Percentiles rank a stretch among this genome's conserved stretches.
Conservation (phyloP, 2,888 invertebrate species). For the Syritta pipiens region DNA sequence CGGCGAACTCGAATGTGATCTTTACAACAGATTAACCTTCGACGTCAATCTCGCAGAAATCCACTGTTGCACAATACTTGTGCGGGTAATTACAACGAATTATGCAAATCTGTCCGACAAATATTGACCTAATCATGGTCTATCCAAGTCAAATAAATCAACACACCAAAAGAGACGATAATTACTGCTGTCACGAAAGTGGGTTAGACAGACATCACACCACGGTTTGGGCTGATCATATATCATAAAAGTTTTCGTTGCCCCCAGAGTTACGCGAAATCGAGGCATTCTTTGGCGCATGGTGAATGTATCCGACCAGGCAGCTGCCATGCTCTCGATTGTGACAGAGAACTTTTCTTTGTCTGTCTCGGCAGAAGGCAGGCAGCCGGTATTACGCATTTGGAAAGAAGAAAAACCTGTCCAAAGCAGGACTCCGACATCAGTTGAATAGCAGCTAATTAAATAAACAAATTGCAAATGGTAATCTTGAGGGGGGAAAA, state of each 20-base stretch:
- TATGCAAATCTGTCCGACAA: constrained; percentile 37
- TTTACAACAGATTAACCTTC: constrained; percentile 39
- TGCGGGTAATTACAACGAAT: constrained; percentile 37
- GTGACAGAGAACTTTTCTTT: neutral
- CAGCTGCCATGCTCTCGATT: too few relatives aligned
- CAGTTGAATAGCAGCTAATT: neutral
- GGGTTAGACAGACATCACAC: constrained; percentile 11
- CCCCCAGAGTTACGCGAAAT: constrained; percentile 11
- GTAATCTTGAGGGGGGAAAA: neutral
- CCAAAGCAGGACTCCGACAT: constrained; percentile 6
- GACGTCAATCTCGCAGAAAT: constrained; percentile 25
- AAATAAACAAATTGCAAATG: constrained; percentile 17
- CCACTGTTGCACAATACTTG: constrained; percentile 22
- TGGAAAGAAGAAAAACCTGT: constrained; percentile 22
- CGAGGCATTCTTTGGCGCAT: constrained; percentile 7
- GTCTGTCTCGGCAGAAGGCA: constrained; percentile 1
- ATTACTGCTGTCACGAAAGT: neutral
- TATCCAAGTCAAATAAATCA: constrained; percentile 28
- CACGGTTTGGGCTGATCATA: neutral
- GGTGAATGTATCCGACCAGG: too few relatives aligned
- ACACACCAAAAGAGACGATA: constrained; percentile 27
- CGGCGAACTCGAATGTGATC: constrained; percentile 30
- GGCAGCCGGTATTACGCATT: constrained; percentile 13
- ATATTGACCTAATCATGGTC: constrained; percentile 14
- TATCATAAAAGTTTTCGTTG: constrained; percentile 8